Percentiles rank a stretch among this genome's conserved stretches.
These are phyloP conservation scores for Drosophila murphyi DNA, from an alignment of 1,140 invertebrate species.

Conservation along the genomic window DNA sequence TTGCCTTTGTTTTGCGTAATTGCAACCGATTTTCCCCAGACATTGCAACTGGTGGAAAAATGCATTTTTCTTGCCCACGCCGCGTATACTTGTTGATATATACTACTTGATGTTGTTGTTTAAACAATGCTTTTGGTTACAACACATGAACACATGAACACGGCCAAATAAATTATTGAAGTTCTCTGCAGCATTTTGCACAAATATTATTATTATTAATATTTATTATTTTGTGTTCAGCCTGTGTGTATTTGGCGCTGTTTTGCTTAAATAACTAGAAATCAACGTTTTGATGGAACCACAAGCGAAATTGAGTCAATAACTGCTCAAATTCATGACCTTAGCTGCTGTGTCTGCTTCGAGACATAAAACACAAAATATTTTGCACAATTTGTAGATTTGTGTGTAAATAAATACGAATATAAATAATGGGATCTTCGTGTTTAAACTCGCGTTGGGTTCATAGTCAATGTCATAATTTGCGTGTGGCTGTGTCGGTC, in stretches of 20 bases:
- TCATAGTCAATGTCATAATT: slow-evolving; percentile 53
- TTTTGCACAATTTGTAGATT: background rate
- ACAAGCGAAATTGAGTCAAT: slow-evolving; percentile 73
- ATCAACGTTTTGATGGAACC: slow-evolving; percentile 60
- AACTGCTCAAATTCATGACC: slow-evolving; percentile 59
- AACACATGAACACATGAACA: slow-evolving; percentile 49
- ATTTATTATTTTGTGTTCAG: slow-evolving; percentile 32
- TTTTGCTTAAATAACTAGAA: slow-evolving; percentile 75
- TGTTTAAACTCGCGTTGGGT: slow-evolving; percentile 65
- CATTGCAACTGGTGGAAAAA: slow-evolving; percentile 41
- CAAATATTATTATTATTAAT: background rate
- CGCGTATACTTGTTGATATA: slow-evolving; percentile 42
- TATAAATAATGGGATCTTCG: slow-evolving; percentile 57
- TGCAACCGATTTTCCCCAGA: slow-evolving; percentile 22
- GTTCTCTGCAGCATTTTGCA: slow-evolving; percentile 33
- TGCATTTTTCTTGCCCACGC: slow-evolving; percentile 63
- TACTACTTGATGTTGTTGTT: slow-evolving; percentile 18
- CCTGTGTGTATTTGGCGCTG: slow-evolving; percentile 11
- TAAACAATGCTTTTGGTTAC: slow-evolving; percentile 62
- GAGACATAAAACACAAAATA: background rate
- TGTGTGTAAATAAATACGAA: background rate
- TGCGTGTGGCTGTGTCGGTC: slow-evolving; percentile 49
- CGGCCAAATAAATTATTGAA: slow-evolving; percentile 52
- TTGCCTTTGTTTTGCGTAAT: slow-evolving; percentile 27
- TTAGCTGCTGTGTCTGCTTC: slow-evolving; percentile 46